These are phyloP conservation scores for Luffia ferchaultella DNA, from an alignment of 2,888 invertebrate species.

Conservation along the genomic window DNA sequence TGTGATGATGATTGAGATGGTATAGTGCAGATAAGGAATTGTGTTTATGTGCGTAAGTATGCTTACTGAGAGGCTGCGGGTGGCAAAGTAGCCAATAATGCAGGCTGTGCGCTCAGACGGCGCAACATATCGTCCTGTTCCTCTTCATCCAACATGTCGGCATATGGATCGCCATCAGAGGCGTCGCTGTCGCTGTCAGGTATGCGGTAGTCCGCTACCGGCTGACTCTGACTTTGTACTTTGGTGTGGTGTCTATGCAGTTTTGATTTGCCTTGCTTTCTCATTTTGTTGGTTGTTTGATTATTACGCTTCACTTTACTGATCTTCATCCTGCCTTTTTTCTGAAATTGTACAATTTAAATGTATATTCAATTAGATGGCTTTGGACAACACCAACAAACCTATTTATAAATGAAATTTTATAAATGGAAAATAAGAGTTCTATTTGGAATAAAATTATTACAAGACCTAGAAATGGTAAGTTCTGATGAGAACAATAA, in stretches of 20 bases:
- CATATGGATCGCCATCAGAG: slow-evolving; percentile 58
- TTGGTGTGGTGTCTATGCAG: slow-evolving; percentile 48
- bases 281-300: slow-evolving; percentile 65
- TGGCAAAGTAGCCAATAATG: slow-evolving; percentile 43
- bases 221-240: slow-evolving; percentile 39
- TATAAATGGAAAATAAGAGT: no score
- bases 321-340: slow-evolving; percentile 59
- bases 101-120: slow-evolving; percentile 45
- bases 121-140: slow-evolving; percentile 60
- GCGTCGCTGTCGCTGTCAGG: slow-evolving; percentile 51
- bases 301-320: slow-evolving; percentile 65
- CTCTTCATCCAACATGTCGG: slow-evolving; percentile 66
- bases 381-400: no score
- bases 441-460: no score
- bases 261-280: slow-evolving; percentile 60
- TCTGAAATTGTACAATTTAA: slow-evolving; percentile 27
- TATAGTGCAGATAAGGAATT: no score
- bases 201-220: slow-evolving; percentile 27
- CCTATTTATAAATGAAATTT: no score
- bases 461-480: no score
- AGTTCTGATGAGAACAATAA: no score
- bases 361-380: no score
- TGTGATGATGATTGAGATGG: neutral
- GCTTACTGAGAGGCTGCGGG: neutral
- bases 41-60: no score